Base-by-base conservation (phyloP, 2,888 invertebrate genomes). In the Tinea pellionella region DNA sequence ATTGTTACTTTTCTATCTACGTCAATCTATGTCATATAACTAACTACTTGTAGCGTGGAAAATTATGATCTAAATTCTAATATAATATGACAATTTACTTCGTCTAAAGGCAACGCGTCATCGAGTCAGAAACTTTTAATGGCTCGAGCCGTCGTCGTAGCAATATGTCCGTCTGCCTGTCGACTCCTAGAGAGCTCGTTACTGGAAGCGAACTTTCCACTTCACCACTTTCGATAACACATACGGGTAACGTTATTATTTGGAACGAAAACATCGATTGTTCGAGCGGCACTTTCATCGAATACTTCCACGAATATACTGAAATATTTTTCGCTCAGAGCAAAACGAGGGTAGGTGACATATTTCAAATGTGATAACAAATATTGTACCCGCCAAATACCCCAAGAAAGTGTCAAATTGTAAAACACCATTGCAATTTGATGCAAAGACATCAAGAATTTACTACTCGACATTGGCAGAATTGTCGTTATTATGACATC, bases 81-180 rank as follows among this genome's bases (percentile, higher is more conserved):
- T 47, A 15, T 55, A 24, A 55, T 55, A 19, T 55, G 55, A 55
- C 55, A 55, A 55, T 55, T 55, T 29, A 19, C 24, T 19, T 2
- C 29, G 55, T 55, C 47, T 3, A 47, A 18, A 18, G 18, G 15
- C 47, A 37, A 37, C 37, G 61, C 61, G 69, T 71, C 74, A 77
- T 65, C 74, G 76, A 70, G 69, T 75, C 73, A 72, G 74, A 76
- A 78, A 78, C 69, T 78, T 79, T 78, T 79, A 80, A 80, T 77
- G 77, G 71, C 66, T 68, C 65, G 67, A 71, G 67, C 73, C 71
- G 71, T 69, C 72, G 32, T 53, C 53, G 1, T 47, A 55, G 55
- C 62, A 69, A 70, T 71, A 68, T 71, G 69, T 73, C 64, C 63
- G 61, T 67, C 63, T 66, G 62, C 12, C 65, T 57, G 65, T 62